These are phyloP conservation scores for Phalacrocorax pelagicus DNA, from an alignment of 2,113 vertebrate genomes.

Conservation along the genomic window DNA sequence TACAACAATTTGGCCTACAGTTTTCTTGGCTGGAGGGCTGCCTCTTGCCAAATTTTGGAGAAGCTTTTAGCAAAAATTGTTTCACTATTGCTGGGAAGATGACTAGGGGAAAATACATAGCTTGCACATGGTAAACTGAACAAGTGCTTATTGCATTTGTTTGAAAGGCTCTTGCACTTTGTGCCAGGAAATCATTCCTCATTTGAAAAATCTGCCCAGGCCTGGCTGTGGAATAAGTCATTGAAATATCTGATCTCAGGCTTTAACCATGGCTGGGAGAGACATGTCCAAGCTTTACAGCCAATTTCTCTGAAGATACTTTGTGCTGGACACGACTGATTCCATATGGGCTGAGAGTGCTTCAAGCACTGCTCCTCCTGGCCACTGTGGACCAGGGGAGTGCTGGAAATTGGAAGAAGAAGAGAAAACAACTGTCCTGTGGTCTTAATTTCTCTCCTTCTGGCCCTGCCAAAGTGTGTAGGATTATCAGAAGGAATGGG, in stretches of 20 bases:
- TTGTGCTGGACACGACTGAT: neutral
- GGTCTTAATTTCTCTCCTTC: neutral
- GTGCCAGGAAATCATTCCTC: neutral
- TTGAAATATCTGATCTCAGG: neutral
- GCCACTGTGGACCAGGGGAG: neutral
- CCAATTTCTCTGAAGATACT: neutral
- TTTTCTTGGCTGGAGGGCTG: neutral
- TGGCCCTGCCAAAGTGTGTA: neutral
- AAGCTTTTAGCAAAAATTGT: neutral
- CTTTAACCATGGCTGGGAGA: neutral
- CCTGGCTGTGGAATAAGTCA: neutral
- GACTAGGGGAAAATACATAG: neutral
- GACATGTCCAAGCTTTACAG: neutral
- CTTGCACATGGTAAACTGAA: neutral
- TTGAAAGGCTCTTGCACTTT: neutral
- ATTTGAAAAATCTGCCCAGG: neutral
- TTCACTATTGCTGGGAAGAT: neutral
- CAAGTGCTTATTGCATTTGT: neutral
- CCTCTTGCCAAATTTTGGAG: neutral
- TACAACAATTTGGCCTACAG: neutral
- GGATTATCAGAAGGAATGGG: neutral
- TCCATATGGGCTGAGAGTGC: neutral
- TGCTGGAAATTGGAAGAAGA: neutral
- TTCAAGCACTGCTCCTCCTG: neutral
- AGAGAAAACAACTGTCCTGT: neutral